phyloP scores from a whole-genome alignment of 2,113 vertebrate species.

The Hypomesus transpacificus region DNA sequence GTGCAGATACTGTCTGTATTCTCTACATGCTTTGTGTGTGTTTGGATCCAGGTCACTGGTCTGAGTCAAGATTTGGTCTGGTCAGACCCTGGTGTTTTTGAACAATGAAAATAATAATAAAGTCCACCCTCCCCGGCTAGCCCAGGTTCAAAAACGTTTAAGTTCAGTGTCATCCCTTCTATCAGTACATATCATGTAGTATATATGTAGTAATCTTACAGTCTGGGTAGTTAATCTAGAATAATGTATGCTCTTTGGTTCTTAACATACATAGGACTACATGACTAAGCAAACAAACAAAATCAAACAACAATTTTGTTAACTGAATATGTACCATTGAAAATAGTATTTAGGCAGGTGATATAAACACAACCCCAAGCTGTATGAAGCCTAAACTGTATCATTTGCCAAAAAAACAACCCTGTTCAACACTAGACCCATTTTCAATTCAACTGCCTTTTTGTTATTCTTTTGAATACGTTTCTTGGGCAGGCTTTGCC shows the following conservation, averaged over 20 bases:
- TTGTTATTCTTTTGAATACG: neutral
- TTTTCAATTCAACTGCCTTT: neutral
- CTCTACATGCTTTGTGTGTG: too few relatives aligned
- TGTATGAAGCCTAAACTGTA: neutral
- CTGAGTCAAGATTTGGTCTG: too few relatives aligned
- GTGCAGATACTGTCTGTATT: too few relatives aligned
- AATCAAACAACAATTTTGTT: neutral
- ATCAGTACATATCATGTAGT: too few relatives aligned
- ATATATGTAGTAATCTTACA: too few relatives aligned
- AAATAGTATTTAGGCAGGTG: neutral
- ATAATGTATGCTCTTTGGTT: neutral
- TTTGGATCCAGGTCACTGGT: too few relatives aligned
- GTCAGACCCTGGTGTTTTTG: too few relatives aligned
- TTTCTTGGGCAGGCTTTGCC: neutral
- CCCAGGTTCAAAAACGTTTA: too few relatives aligned
- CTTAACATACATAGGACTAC: neutral
- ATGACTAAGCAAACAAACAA: neutral
- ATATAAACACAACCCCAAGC: neutral
- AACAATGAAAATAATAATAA: too few relatives aligned
- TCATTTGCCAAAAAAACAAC: neutral
- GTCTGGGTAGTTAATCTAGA: neutral
- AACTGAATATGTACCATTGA: neutral
- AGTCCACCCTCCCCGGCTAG: too few relatives aligned
- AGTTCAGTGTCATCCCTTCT: too few relatives aligned
- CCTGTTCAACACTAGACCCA: neutral